Base-by-base conservation (phyloP, 2,888 invertebrate species). In the Meiosimyza decipiens region DNA sequence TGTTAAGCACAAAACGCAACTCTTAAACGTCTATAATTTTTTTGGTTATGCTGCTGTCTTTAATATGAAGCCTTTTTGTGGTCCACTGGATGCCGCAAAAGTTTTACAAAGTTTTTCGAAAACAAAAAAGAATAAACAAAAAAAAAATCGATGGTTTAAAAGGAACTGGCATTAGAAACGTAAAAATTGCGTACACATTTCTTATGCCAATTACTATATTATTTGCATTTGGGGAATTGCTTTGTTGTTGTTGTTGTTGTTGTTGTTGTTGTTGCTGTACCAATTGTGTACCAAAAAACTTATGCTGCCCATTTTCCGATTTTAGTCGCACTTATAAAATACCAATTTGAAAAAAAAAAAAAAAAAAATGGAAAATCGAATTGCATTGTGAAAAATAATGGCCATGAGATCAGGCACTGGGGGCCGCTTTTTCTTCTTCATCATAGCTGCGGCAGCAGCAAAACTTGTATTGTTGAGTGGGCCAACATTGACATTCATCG, bases 191-290 rank as follows among this genome's bases (percentile, higher is more conserved):
- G 40, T 40, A 9, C 50, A 51, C 64, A 64, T 51, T 50, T 64
- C 64, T 64, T 64, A 15, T 70, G 72, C 60, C 72, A 74, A 74
- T 74, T 74, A 72, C 74, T 55, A 60, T 72, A 74, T 74, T 74
- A 74, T 74, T 74, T 74, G 74, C 74, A 74, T 74, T 74, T 63
- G 72, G 74, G 74, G 72, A 74, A 65, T 74, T 72, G 51, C 15
- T 60, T 13, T 62, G 62, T 62, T 62, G 16, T 62, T 15, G 40
- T 62, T 33, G 40, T 11, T 49, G n/a, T n/a, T n/a, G n/a, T n/a
- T n/a, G n/a, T 13, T 62, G 62, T 62, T 62, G 16, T 62, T 15
- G 40, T 62, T 33, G 40, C 2, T 49, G 49, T 22, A 50, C 13
- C 28, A 22, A 18, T 15, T 62, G 54, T 16, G 15, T 54, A 18